phyloP scores from a whole-genome alignment of 2,113 vertebrate species.

The Epinephelus moara region DNA sequence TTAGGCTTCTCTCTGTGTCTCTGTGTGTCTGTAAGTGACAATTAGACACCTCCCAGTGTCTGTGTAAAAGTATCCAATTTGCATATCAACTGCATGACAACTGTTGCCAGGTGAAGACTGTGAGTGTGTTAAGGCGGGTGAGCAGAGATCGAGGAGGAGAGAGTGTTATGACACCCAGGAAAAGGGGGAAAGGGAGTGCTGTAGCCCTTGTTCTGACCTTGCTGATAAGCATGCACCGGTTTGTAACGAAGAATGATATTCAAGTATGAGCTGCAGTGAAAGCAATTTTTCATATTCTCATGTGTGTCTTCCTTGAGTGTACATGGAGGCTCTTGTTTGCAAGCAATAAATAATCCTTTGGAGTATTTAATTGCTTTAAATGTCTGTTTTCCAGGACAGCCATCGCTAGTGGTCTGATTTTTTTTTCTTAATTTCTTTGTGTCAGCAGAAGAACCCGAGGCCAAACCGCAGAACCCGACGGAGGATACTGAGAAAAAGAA shows the following conservation, averaged over 20 bases:
- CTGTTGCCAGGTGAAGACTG: not conserved
- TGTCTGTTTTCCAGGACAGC: not conserved
- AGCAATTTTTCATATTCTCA: not conserved
- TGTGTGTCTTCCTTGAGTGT: not conserved
- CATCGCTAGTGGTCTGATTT: not conserved
- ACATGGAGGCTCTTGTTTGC: not conserved
- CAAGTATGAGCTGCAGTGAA: not conserved
- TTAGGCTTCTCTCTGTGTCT: not conserved
- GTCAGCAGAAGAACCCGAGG: slow-evolving; percentile 33
- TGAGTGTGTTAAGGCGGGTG: not conserved
- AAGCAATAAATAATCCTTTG: not conserved
- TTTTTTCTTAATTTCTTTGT: not conserved
- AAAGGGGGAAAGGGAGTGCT: not conserved
- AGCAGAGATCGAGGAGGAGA: not conserved
- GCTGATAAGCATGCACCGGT: not conserved
- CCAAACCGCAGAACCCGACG: slow-evolving; percentile 36
- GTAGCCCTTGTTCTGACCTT: not conserved
- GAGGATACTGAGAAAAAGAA: slow-evolving; percentile 74
- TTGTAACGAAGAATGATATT: not conserved
- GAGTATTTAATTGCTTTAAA: not conserved
- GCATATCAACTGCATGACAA: not conserved
- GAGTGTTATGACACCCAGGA: not conserved
- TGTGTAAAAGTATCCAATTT: not conserved
- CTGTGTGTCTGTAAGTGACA: not conserved
- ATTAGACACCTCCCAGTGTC: not conserved